These are phyloP conservation scores for Podarcis siculus DNA, from an alignment of 2,797 vertebrate species.

Conservation along the genomic window DNA sequence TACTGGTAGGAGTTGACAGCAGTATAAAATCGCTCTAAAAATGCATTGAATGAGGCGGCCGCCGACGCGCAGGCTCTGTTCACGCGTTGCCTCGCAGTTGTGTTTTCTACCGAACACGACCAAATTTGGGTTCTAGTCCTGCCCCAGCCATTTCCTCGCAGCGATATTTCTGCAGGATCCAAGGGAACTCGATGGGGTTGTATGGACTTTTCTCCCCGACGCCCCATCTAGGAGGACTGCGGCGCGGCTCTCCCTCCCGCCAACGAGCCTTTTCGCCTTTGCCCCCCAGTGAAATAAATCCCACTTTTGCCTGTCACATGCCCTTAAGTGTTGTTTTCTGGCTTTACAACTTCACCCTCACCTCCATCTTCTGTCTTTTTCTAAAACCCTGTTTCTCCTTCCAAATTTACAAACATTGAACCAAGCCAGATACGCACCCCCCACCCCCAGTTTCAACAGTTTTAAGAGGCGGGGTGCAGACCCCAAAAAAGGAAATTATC, in stretches of 20 bases:
- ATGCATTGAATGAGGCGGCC: too few species aligned
- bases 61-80: not conserved
- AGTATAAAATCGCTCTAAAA: too few species aligned
- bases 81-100: not conserved
- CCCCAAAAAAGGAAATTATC: too few species aligned
- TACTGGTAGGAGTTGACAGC: too few species aligned
- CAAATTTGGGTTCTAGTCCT: not conserved
- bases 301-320: not conserved
- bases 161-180: too few species aligned
- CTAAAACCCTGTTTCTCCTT: too few species aligned
- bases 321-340: not conserved
- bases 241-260: not conserved
- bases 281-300: not conserved
- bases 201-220: too few species aligned
- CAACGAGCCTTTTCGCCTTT: not conserved
- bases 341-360: not conserved
- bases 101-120: not conserved
- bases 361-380: not conserved
- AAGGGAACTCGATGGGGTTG: too few species aligned
- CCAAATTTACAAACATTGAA: not conserved
- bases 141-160: not conserved
- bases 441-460: too few species aligned
- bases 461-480: not conserved
- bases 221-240: too few species aligned
- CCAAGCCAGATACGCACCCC: not conserved